These are phyloP conservation scores for Hypomesus transpacificus DNA, from an alignment of 2,113 vertebrate genomes.

Conservation along the genomic window DNA sequence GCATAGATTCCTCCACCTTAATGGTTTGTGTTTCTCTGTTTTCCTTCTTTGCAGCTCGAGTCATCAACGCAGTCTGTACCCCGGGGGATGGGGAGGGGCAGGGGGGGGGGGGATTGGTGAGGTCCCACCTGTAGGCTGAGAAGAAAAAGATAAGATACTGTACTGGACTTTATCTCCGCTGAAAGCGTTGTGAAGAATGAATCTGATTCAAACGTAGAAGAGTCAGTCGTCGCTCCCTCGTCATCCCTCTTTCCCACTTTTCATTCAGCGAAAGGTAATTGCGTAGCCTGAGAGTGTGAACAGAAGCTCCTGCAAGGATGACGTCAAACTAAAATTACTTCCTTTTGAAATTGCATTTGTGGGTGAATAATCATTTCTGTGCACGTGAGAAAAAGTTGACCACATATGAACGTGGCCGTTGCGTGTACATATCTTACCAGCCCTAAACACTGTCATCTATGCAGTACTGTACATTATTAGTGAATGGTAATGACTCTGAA, in stretches of 20 bases:
- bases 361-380: slow-evolving; percentile 27
- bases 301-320: slow-evolving; percentile 23
- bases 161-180: too few relatives aligned
- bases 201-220: background rate
- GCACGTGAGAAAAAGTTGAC: slow-evolving; percentile 32
- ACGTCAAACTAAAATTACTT: slow-evolving; percentile 53
- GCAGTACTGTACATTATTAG: too few relatives aligned
- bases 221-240: background rate
- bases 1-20: too few relatives aligned
- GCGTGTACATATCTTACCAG: background rate
- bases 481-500: too few relatives aligned
- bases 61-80: too few relatives aligned
- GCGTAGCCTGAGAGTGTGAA: slow-evolving; percentile 39
- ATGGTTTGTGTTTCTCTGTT: too few relatives aligned
- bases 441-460: too few relatives aligned
- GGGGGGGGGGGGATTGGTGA: too few relatives aligned
- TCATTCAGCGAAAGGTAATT: slow-evolving; percentile 51
- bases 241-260: slow-evolving; percentile 3
- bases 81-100: too few relatives aligned
- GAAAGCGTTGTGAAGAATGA: background rate
- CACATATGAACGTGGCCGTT: background rate
- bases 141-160: too few relatives aligned
- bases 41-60: too few relatives aligned
- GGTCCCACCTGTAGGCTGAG: too few relatives aligned
- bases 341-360: slow-evolving; percentile 43